Evolutionary conservation across 2,888 invertebrate genomes (phyloP), one percentile per base, ranked within the genome.

Genomic region (Agrochola macilenta): DNA sequence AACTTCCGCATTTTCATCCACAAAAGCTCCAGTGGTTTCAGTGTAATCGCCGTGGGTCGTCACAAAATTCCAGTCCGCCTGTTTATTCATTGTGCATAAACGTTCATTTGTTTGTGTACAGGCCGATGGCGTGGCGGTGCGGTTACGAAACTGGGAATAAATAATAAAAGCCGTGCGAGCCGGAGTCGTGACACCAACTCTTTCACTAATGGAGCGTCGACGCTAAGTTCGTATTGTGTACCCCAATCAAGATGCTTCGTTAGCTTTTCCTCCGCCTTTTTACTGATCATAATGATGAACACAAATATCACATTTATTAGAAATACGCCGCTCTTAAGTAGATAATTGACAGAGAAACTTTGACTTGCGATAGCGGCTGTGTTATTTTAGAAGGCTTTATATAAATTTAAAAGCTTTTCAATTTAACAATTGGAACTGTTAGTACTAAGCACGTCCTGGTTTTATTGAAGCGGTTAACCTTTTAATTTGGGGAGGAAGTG

Each of bases 151-250:
- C 93, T 92, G 90, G 91, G 92, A 92, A 95, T 95, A 95, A 96
- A 95, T 95, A 96, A 96, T 95, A 96, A 93, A 93, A 94, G 89
- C 92, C 93, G 91, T 91, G 93, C 93, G 90, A 92, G 92, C 87
- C 58, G 87, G 91, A 95, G 92, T 96, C 96, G 96, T 96, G 96
- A 96, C 96, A 95, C 93, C 92, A 93, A 93, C 94, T 94, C 95
- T 94, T 93, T 94, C 94, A 92, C 95, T 96, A 96, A 96, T 96
- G 96, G 95, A 95, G 92, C 91, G 87, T 89, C 92, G 92, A 90
- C 91, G 92, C 93, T 93, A 92, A 92, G 93, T 93, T 92, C 91
- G 95, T 93, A 94, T 92, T 93, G 94, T 94, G 90, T 91, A 90
- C 89, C 91, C 88, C 93, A 95, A 96, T 96, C 96, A 95, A 96